Evolutionary conservation across 1,140 invertebrate genomes (phyloP).

Genomic region (Copidosoma floridanum): DNA sequence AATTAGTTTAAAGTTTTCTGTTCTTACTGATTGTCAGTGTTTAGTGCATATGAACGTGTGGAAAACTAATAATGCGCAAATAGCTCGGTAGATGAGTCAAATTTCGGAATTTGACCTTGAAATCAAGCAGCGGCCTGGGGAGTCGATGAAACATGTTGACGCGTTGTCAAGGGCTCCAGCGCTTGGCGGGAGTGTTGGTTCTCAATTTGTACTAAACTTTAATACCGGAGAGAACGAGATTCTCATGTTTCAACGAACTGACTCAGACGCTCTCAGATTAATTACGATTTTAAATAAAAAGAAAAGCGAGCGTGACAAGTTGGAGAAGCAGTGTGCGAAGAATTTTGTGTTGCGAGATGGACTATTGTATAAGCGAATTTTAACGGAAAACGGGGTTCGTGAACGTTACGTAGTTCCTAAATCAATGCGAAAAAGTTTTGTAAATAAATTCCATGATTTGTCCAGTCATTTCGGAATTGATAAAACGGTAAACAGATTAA

Average conservation of each 20-base stretch:
- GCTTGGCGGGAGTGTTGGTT: too few relatives aligned
- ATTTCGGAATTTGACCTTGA: not conserved
- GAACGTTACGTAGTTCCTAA: conserved; percentile 13
- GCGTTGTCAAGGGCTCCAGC: not conserved
- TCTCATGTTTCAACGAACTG: not conserved
- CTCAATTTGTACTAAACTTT: not conserved
- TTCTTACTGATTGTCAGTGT: conserved; percentile 21
- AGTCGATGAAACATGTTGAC: not conserved
- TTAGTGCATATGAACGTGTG: conserved; percentile 10
- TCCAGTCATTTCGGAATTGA: conserved; percentile 19
- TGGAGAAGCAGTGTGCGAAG: conserved; percentile 1
- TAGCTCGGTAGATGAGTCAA: not conserved
- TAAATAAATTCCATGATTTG: conserved; percentile 18
- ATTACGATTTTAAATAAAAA: not conserved
- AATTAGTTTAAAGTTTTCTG: conserved; percentile 9
- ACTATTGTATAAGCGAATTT: not conserved
- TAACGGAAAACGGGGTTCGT: too few relatives aligned
- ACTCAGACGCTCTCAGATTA: not conserved
- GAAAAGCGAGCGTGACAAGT: not conserved
- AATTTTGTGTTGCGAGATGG: conserved; percentile 15
- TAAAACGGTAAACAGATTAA: conserved; percentile 6
- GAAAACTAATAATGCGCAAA: too few relatives aligned
- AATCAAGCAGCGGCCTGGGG: not conserved
- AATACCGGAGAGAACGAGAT: not conserved
- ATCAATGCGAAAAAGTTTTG: conserved; percentile 16